Conservation (phyloP, 2,888 invertebrate species). For the Cyrtodaria siliqua region DNA sequence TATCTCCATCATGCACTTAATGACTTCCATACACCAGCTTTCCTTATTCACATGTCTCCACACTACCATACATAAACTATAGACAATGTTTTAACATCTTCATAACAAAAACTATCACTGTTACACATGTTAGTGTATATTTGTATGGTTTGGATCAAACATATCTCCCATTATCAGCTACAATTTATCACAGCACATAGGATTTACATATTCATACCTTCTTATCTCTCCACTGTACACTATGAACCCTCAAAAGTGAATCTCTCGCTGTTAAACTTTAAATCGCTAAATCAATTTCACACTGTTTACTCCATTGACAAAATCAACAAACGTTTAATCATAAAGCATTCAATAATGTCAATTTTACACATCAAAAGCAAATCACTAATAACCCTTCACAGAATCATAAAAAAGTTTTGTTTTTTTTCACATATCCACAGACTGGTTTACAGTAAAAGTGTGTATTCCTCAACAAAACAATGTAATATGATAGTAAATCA, state of each 20-base stretch:
- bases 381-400: neutral
- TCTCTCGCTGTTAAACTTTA: conserved; percentile 22
- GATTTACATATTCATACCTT: conserved; percentile 18
- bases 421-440: conserved; percentile 1
- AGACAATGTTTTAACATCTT: too few species aligned
- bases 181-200: conserved; percentile 18
- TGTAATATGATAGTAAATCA: conserved; percentile 48
- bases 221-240: conserved; percentile 6
- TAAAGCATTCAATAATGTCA: too few species aligned
- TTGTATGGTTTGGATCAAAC: too few species aligned
- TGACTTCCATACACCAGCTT: too few species aligned
- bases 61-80: too few species aligned
- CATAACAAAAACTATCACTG: too few species aligned
- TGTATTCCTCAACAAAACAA: conserved; percentile 28
- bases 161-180: conserved; percentile 14
- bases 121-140: too few species aligned
- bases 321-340: conserved; percentile 14
- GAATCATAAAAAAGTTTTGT: neutral
- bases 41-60: too few species aligned
- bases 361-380: too few species aligned
- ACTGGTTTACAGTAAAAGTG: conserved; percentile 3
- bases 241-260: conserved; percentile 21
- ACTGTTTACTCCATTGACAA: conserved; percentile 8
- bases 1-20: too few species aligned
- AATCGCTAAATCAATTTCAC: conserved; percentile 29